Evolutionary conservation across 2,113 vertebrate species (phyloP).

Genomic region (Cinclus cinclus): DNA sequence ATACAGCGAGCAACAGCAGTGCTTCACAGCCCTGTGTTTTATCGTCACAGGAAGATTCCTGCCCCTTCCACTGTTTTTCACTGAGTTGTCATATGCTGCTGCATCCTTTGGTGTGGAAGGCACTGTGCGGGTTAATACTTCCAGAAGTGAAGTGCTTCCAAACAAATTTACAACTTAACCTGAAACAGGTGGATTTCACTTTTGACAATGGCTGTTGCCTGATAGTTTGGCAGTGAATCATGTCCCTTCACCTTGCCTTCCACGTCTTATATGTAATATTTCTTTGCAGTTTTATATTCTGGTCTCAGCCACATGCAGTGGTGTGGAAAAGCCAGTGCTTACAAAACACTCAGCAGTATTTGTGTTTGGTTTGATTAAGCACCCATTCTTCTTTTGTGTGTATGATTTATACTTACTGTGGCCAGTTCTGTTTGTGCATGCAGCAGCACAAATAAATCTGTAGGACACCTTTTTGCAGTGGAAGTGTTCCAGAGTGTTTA

Average conservation of each 20-base stretch:
- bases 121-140: not conserved
- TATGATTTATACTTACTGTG: not conserved
- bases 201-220: not conserved
- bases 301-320: not conserved
- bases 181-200: not conserved
- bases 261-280: fast-evolving
- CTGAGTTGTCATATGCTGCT: not conserved
- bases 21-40: not conserved
- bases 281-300: not conserved
- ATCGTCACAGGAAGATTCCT: not conserved
- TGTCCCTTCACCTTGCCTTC: not conserved
- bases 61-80: not conserved
- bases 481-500: not conserved
- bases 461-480: not conserved
- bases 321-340: not conserved
- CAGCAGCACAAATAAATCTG: not conserved
- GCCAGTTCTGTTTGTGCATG: not conserved
- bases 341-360: not conserved
- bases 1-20: fast-evolving
- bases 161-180: not conserved
- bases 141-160: not conserved
- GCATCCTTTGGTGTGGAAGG: not conserved
- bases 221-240: not conserved
- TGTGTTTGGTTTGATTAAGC: not conserved
- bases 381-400: not conserved